A percentile compares a stretch with the other conserved stretches of the same genome.
Evolutionary conservation across 2,797 vertebrate genomes (phyloP).

Genomic region (Enteromius paludinosus): DNA sequence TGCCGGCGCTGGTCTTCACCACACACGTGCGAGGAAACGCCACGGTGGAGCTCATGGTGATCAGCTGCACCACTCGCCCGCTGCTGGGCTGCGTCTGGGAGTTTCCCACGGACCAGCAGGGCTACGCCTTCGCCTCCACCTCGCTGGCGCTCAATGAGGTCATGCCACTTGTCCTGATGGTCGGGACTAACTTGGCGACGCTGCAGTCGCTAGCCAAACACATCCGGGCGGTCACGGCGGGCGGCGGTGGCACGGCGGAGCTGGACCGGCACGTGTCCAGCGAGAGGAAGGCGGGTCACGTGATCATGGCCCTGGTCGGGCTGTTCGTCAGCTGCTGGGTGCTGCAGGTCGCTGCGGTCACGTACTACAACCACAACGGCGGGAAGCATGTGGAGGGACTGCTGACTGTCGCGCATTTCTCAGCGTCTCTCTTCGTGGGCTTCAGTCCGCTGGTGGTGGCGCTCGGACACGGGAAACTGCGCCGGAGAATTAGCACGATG

Average conservation of each 20-base stretch:
- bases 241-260: slow-evolving; percentile 38
- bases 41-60: slow-evolving; percentile 81
- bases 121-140: slow-evolving; percentile 74
- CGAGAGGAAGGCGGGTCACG: slow-evolving; percentile 79
- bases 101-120: slow-evolving; percentile 74
- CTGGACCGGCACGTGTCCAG: slow-evolving; percentile 72
- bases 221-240: slow-evolving; percentile 72
- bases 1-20: slow-evolving; percentile 78
- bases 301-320: slow-evolving; percentile 78
- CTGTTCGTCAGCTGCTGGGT: slow-evolving; percentile 83
- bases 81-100: slow-evolving; percentile 83
- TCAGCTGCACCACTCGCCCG: slow-evolving; percentile 81
- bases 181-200: slow-evolving; percentile 77
- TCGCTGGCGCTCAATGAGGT: slow-evolving; percentile 81
- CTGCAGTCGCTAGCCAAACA: slow-evolving; percentile 78
- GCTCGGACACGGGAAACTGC: slow-evolving; percentile 81
- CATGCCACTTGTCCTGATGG: slow-evolving; percentile 80
- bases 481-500: slow-evolving; percentile 71
- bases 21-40: slow-evolving; percentile 71
- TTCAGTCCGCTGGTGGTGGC: slow-evolving; percentile 84
- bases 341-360: slow-evolving; percentile 80
- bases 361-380: slow-evolving; percentile 80
- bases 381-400: slow-evolving; percentile 74
- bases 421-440: slow-evolving; percentile 79
- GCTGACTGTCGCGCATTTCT: slow-evolving; percentile 81